Evolutionary conservation across 2,113 vertebrate genomes (phyloP).

Genomic region (Pholis gunnellus): DNA sequence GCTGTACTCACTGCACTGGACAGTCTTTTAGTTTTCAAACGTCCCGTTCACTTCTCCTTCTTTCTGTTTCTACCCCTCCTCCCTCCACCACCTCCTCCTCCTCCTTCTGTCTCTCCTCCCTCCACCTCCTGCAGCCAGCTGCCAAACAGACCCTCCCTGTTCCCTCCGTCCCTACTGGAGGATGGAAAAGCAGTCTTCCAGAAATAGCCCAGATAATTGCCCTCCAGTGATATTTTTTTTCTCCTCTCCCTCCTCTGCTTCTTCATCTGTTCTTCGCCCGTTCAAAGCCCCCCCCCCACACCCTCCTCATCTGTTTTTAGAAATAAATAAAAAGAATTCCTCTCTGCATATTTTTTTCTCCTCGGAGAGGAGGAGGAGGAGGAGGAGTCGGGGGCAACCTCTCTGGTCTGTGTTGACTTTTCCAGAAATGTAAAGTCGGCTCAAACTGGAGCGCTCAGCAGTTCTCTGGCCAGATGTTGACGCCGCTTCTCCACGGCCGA

Average conservation of each 20-base stretch:
- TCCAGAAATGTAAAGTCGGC: conserved; percentile 62
- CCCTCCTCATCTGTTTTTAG: conserved; percentile 15
- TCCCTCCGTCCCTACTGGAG: conserved; percentile 65
- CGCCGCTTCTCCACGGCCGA: neutral
- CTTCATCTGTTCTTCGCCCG: conserved; percentile 52
- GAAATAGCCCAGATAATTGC: conserved; percentile 82
- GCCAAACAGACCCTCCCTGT: conserved; percentile 75
- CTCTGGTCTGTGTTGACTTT: conserved; percentile 66
- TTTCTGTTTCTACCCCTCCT: neutral
- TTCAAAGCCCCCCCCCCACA: conserved; percentile 13
- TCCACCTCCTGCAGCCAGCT: conserved; percentile 57
- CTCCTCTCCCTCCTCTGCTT: conserved; percentile 21
- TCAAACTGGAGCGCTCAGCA: conserved; percentile 47
- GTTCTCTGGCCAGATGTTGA: conserved; percentile 56
- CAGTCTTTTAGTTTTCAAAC: too few relatives aligned
- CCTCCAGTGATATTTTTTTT: conserved; percentile 70
- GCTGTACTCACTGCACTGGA: too few relatives aligned
- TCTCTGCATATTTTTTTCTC: conserved; percentile 25
- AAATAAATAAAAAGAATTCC: conserved; percentile 55
- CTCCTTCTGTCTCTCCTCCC: conserved; percentile 7
- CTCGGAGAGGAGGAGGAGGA: conserved; percentile 6
- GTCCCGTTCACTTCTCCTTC: conserved; percentile 32
- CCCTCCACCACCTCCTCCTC: neutral
- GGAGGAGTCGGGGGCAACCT: conserved; percentile 13
- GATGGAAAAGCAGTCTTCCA: conserved; percentile 77